Evolutionary conservation across 2,797 vertebrate species (phyloP).

Genomic region (Poeciliopsis infans): DNA sequence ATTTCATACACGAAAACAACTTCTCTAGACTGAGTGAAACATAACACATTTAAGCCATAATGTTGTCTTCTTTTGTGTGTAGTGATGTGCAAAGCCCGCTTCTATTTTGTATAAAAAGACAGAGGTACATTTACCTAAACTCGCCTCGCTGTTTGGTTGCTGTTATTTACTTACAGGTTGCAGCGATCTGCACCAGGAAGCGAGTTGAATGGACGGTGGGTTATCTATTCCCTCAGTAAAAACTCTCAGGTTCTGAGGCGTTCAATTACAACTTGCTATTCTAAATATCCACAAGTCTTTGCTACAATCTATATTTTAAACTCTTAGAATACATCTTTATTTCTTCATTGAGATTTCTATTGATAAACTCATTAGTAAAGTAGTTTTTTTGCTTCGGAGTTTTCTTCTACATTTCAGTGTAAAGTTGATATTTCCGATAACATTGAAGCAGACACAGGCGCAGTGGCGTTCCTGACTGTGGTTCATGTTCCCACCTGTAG

Average conservation of each 20-base stretch:
- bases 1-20: background rate
- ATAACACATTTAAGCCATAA: background rate
- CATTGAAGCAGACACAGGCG: constrained; percentile 49
- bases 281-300: background rate
- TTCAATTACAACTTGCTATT: background rate
- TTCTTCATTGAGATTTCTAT: background rate
- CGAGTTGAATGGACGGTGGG: accelerated
- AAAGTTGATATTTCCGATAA: constrained; percentile 6
- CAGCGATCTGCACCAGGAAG: background rate
- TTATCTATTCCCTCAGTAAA: background rate
- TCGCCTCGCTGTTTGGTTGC: background rate
- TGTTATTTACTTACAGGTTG: background rate
- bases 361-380: accelerated
- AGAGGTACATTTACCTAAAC: background rate
- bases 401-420: background rate
- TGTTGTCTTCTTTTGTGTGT: background rate
- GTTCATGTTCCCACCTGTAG: constrained; percentile 69
- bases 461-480: constrained; percentile 35
- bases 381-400: background rate
- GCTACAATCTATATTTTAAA: background rate
- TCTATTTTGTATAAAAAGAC: background rate
- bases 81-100: background rate
- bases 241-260: background rate
- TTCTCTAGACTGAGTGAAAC: background rate
- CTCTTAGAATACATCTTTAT: no score